Base-by-base conservation (phyloP, 2,113 vertebrate species). In the Potamarius usumacintae region DNA sequence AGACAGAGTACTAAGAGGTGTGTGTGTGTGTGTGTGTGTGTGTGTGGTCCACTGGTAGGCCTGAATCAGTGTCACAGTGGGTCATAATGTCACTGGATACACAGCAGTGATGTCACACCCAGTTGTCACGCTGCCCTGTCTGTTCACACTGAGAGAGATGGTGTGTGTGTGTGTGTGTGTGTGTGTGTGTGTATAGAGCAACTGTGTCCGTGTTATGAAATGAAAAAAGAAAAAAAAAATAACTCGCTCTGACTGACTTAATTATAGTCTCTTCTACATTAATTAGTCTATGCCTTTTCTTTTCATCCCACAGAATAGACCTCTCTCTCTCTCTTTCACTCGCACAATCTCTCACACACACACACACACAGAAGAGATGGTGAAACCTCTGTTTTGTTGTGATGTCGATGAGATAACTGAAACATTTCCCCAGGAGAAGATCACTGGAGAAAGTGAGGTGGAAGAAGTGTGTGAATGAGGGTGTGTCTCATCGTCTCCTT, bases 251-350 rank as follows among this genome's bases (percentile, higher is more conserved):
- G 58, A 84, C 30, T 53, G 58, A 84, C 30, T 89, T 86, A 89
- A 89, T 89, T 86, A 89, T 86, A 86, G 72, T 79, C 58, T 52
- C 58, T 89, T 89, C 63, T 55, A 30, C 42, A 82, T 84, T 65
- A 89, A 89, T 83, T 79, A 89, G 52, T 79, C 52, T 80, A 69
- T 79, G 60, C 77, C 86, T 86, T 69, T 69, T 69, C 86, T 71
- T 69, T 69, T 69, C 14, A 69, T 30, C 7, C 5, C 7, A 34
- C 0, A 69, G 67, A 69, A 30, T 69, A 30, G 27, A 22, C 48
- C 48, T 65, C 57, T 42, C 69, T 30, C 69, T 30, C 30, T 58
- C 25, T 76, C 67, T 12, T 9, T 25, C 65, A 25, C 67, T 52
- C 72, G 74, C 65, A 74, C 83, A 53, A 53, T 58, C 74, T n/a